Base-by-base conservation (phyloP, 2,888 invertebrate species). In the Dryococelus australis region DNA sequence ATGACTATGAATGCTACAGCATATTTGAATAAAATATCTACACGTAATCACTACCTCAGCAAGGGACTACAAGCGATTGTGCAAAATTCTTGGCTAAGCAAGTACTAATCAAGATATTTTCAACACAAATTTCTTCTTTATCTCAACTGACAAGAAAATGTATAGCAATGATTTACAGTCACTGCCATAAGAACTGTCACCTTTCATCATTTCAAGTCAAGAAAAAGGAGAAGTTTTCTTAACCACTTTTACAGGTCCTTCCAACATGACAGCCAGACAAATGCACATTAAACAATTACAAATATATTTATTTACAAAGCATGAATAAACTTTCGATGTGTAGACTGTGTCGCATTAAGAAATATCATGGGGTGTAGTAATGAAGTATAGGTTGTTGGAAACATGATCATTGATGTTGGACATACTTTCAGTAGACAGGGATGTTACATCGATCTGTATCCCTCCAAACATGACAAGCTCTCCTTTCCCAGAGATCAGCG, bases 401-500 rank as follows among this genome's bases (percentile, higher is more conserved):
- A 65, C 65, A n/a, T 65, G 65, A 65, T 65, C 65, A 20, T 65
- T 65, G 65, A 65, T 65, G 65, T 65, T 65, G 65, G 65, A 65
- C 65, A 65, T 65, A n/a, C 65, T 65, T n/a, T 65, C 65, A 8
- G 65, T 65, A 20, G 65, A 65, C 65, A 65, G 65, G n/a, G 65
- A 65, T 1, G 65, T 65, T 3, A 65, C 65, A 20, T 65, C 65
- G n/a, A 65, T 65, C 90, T 96, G 96, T 89, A 99, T 97, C 88
- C 99, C 99, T n/a, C 99, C 99, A 93, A 99, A 99, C 94, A 99
- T 96, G 87, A 99, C 96, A 47, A 99, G 93, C 93, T 99, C 99
- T 20, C 97, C 97, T 91, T 97, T 96, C 24, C 98, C 99, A 89
- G 96, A 95, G 9, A 98, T 96, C 90, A 99, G 94, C 53, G 98